phyloP scores from a whole-genome alignment of 2,797 vertebrate genomes.

The Zalophus californianus region DNA sequence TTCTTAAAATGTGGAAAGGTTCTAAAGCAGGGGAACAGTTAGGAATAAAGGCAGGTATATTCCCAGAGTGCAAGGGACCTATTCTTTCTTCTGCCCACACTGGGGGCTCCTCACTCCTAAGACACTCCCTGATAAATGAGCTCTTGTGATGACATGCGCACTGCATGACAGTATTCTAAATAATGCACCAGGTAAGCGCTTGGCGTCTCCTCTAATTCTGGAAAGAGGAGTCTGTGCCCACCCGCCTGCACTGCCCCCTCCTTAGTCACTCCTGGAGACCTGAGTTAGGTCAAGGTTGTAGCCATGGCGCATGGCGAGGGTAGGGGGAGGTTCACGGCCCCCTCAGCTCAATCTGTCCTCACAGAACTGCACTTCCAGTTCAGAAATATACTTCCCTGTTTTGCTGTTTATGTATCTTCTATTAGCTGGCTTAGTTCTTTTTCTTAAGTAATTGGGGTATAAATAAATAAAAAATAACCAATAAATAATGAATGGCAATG shows the following conservation, averaged over 20 bases:
- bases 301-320: not conserved
- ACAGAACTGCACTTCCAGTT: not conserved
- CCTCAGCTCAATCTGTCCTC: not conserved
- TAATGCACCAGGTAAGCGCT: fast-evolving
- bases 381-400: not conserved
- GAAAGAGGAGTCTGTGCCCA: not conserved
- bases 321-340: too few species aligned
- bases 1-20: not conserved
- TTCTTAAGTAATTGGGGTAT: not conserved
- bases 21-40: not conserved
- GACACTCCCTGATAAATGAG: too few species aligned
- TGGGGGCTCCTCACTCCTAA: not conserved
- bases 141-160: not conserved
- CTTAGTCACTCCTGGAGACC: not conserved
- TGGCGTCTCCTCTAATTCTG: not conserved
- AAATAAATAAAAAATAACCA: not conserved
- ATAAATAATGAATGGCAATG: not conserved
- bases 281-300: not conserved
- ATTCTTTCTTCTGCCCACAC: not conserved
- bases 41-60: not conserved
- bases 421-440: not conserved
- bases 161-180: not conserved
- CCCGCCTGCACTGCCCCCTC: too few species aligned
- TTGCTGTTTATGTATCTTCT: not conserved
- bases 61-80: not conserved